Evolutionary conservation across 2,888 invertebrate genomes (phyloP).

Genomic region (Dynastes hyllus): DNA sequence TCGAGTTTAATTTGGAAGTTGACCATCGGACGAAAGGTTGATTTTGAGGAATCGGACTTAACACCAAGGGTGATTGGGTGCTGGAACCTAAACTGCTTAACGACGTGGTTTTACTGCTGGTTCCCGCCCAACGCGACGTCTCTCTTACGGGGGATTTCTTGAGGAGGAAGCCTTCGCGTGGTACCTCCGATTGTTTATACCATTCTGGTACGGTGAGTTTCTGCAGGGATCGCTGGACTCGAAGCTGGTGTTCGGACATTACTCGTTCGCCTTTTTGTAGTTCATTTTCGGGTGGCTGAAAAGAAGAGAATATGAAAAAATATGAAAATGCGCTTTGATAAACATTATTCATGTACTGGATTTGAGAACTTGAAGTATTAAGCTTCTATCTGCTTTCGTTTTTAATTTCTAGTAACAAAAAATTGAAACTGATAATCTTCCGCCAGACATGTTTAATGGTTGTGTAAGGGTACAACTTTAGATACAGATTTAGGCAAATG

Average conservation of each 20-base stretch:
- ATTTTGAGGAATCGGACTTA: conserved; percentile 67
- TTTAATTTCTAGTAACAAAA: too few species aligned
- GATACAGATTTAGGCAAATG: too few species aligned
- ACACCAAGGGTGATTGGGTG: conserved; percentile 66
- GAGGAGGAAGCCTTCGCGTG: conserved; percentile 86
- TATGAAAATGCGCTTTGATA: too few species aligned
- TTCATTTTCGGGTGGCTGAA: conserved; percentile 95
- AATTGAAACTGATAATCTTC: too few species aligned
- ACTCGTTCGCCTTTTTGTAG: conserved; percentile 90
- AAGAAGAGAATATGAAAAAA: conserved; percentile 44
- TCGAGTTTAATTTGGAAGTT: conserved; percentile 83
- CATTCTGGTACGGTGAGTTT: conserved; percentile 96
- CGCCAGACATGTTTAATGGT: too few species aligned
- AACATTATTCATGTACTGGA: too few species aligned
- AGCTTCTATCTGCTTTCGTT: too few species aligned
- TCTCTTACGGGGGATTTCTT: conserved; percentile 74
- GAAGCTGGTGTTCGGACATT: conserved; percentile 94
- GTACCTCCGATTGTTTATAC: conserved; percentile 84
- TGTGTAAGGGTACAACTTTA: too few species aligned
- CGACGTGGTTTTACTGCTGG: conserved; percentile 86
- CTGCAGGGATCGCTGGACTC: conserved; percentile 94
- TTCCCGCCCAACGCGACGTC: conserved; percentile 74
- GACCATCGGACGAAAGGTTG: conserved; percentile 80
- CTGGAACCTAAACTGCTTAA: conserved; percentile 81
- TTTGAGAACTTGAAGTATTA: too few species aligned